Percentiles rank a stretch among this genome's conserved stretches.
Evolutionary conservation across 2,113 vertebrate genomes (phyloP).

Genomic region (Aphelocoma coerulescens): DNA sequence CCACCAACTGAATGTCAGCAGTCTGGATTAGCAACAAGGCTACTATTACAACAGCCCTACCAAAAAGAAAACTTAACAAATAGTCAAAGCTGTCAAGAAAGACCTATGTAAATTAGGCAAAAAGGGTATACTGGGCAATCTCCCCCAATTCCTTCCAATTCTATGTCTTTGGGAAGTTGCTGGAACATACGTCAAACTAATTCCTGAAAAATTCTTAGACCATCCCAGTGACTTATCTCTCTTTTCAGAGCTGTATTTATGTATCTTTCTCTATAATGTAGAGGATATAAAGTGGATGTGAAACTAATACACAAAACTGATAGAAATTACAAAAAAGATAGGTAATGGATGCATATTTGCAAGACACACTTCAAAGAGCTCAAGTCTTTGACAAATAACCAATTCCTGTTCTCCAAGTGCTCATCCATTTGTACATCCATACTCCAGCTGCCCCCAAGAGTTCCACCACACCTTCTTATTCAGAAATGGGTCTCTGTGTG

Average conservation of each 20-base stretch:
- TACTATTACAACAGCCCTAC: neutral
- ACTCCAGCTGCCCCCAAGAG: neutral
- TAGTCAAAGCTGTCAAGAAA: neutral
- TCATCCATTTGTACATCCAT: neutral
- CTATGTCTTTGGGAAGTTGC: neutral
- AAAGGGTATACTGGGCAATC: neutral
- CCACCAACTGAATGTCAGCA: neutral
- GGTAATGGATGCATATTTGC: neutral
- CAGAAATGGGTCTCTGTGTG: neutral
- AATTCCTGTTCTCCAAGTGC: neutral
- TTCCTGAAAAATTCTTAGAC: neutral
- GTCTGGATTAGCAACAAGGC: neutral
- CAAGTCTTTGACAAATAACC: neutral
- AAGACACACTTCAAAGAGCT: neutral
- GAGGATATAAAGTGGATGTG: neutral
- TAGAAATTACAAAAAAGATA: neutral
- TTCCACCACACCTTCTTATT: fast-evolving
- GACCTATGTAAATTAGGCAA: neutral
- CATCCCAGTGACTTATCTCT: neutral
- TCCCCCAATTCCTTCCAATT: neutral
- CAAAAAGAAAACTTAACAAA: neutral
- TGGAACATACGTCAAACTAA: neutral
- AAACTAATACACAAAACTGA: neutral
- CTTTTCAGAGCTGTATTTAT: neutral
- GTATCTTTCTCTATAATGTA: neutral